Evolutionary conservation across 2,888 invertebrate species (phyloP).

Genomic region (Hanleya hanleyi): DNA sequence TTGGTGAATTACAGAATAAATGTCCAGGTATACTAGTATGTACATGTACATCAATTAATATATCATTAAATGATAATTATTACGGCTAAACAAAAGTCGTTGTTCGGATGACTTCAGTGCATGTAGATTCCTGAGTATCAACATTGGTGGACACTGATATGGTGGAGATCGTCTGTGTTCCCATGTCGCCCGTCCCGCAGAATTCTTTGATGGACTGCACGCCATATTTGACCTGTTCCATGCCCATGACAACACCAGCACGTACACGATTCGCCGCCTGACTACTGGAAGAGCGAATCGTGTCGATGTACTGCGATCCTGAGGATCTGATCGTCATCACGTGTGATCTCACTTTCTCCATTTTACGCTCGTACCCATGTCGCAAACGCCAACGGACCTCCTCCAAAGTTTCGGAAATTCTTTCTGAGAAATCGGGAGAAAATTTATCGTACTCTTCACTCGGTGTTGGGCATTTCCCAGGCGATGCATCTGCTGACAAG

Average conservation of each 20-base stretch:
- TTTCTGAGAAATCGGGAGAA: constrained; percentile 32
- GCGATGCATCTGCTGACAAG: constrained; percentile 36
- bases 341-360: constrained; percentile 57
- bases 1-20: too few relatives aligned
- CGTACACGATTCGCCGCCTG: constrained; percentile 58
- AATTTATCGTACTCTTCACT: constrained; percentile 26
- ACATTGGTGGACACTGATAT: constrained; percentile 66
- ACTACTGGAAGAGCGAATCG: constrained; percentile 59
- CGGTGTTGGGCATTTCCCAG: constrained; percentile 49
- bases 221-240: constrained; percentile 67
- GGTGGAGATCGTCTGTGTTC: constrained; percentile 66
- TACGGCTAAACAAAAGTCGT: too few relatives aligned
- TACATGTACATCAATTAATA: too few relatives aligned
- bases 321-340: constrained; percentile 50
- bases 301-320: constrained; percentile 58
- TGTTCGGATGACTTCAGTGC: too few relatives aligned
- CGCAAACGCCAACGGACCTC: constrained; percentile 59
- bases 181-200: constrained; percentile 70
- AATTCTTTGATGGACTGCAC: constrained; percentile 69
- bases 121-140: constrained; percentile 50
- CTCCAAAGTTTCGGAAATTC: constrained; percentile 60
- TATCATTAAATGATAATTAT: too few relatives aligned
- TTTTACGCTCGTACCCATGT: constrained; percentile 56
- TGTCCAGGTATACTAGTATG: too few relatives aligned
- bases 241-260: constrained; percentile 62